Evolutionary conservation across 2,797 vertebrate species (phyloP), one percentile per base, ranked within the genome.

Genomic region (Sibirionetta formosa): DNA sequence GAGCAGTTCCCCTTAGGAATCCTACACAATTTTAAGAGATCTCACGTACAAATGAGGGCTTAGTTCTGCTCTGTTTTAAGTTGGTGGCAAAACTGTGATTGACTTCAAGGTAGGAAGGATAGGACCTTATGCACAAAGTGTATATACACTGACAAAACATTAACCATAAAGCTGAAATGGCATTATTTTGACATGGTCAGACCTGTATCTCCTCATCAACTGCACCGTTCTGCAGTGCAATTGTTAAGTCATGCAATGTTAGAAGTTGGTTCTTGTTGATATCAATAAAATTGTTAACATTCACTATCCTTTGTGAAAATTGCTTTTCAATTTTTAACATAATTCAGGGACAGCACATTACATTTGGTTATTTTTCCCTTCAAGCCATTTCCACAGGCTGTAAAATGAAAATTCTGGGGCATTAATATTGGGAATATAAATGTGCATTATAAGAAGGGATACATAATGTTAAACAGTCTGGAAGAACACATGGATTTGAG

Each of bases 391-490:
- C 86, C 44, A 81, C 29, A 78, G 82, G 17, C 65, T 93, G 61
- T 88, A 88, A 96, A 92, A 60, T 96, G 42, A 94, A 93, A 85
- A 77, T 77, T 78, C 85, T 60, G 51, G 20, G 20, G 16, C 92
- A 54, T 88, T 86, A 75, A 46, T 94, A 58, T 44, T 94, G 65
- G 84, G 76, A 11, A 73, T 81, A 22, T 91, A 65, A 90, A 75
- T 86, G 4, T 84, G 7, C 77, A 11, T 77, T 58, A 3, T 73
- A 40, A 91, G n/a, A 80, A 82, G 72, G 44, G 26, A 68, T 20
- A 65, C 58, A 22, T 65, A 27, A 71, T 89, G 33, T 92, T 94
- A 81, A 80, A 57, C 44, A 88, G 56, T 64, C 78, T 91, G 88
- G 61, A 87, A 78, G 22, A 81, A 65, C 68, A 65, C 26, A 35